A percentile compares a stretch with the other conserved stretches of the same genome.
phyloP scores from a whole-genome alignment of 2,113 vertebrate species.

The Sapajus apella region DNA sequence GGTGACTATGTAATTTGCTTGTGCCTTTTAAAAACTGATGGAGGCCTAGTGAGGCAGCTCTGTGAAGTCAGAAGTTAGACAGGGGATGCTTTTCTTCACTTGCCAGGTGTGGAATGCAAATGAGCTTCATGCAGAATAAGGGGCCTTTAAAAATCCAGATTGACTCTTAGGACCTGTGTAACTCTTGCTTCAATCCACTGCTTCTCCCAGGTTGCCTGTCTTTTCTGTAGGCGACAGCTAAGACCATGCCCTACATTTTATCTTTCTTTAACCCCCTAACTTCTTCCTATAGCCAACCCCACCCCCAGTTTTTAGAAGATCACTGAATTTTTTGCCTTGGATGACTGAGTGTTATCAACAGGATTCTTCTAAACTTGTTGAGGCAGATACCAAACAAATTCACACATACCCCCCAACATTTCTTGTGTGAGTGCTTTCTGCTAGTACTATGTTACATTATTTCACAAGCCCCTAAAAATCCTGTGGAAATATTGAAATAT shows the following conservation, averaged over 20 bases:
- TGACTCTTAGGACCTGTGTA: not conserved
- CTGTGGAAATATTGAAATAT: not conserved
- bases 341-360: not conserved
- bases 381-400: not conserved
- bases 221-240: not conserved
- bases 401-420: not conserved
- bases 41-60: not conserved
- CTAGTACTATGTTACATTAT: not conserved
- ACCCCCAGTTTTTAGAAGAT: not conserved
- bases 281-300: not conserved
- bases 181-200: not conserved
- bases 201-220: not conserved
- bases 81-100: not conserved
- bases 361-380: conserved; percentile 25
- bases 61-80: conserved; percentile 36
- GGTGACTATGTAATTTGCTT: conserved; percentile 50
- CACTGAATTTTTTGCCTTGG: not conserved
- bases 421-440: not conserved
- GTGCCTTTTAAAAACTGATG: conserved; percentile 31
- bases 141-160: conserved; percentile 21
- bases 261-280: not conserved
- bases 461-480: not conserved
- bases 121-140: conserved; percentile 35
- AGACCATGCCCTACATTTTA: not conserved
- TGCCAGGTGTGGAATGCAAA: conserved; percentile 53